Conservation (phyloP, 2,113 vertebrate species). For the Gracilinanus agilis region DNA sequence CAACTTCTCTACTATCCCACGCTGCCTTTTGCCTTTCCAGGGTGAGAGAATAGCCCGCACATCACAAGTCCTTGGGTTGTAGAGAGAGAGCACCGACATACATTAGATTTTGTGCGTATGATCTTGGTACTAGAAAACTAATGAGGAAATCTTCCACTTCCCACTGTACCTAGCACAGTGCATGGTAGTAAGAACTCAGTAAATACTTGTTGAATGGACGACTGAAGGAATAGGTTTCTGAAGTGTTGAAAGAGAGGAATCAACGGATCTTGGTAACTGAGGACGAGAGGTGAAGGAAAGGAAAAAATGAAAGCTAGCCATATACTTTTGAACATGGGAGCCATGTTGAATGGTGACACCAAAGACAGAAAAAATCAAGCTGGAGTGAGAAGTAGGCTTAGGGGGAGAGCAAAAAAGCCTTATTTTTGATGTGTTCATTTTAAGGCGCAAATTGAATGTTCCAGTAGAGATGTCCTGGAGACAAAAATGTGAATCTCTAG, state of each 20-base stretch:
- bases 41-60: neutral
- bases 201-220: neutral
- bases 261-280: neutral
- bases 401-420: neutral
- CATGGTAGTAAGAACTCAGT: neutral
- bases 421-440: neutral
- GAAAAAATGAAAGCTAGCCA: neutral
- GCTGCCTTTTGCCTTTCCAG: neutral
- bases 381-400: neutral
- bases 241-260: neutral
- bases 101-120: neutral
- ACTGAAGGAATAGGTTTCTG: neutral
- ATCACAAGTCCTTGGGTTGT: neutral
- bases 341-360: neutral
- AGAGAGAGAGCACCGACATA: neutral
- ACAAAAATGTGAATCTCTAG: neutral
- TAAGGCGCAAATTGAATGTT: neutral
- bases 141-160: neutral
- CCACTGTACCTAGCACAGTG: neutral
- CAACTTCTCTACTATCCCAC: neutral
- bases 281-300: neutral
- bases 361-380: neutral
- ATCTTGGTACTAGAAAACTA: neutral
- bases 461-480: neutral
- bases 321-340: neutral